Conservation (phyloP, 1,140 invertebrate species). For the Saccostrea glomerata region DNA sequence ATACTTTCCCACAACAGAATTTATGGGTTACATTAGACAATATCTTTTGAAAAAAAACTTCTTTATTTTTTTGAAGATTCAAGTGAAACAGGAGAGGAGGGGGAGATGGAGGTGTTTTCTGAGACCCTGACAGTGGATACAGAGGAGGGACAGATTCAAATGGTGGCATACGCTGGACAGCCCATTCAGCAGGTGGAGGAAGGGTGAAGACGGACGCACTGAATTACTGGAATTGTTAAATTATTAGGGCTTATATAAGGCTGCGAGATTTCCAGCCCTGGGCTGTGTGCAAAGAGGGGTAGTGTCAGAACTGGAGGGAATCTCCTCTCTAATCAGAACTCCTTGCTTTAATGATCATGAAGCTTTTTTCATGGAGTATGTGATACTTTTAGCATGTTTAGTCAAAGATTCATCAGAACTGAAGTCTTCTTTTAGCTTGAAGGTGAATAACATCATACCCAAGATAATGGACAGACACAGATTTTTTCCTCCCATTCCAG, state of each 20-base stretch:
- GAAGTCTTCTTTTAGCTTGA: neutral
- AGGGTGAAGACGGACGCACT: neutral
- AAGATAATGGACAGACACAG: neutral
- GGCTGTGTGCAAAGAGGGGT: neutral
- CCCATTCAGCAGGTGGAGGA: constrained; percentile 31
- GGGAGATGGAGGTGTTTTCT: neutral
- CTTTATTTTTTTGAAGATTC: constrained; percentile 31
- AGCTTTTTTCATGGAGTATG: neutral
- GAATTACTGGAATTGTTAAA: too few relatives aligned
- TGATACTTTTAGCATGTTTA: neutral
- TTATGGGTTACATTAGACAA: neutral
- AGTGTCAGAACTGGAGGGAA: neutral
- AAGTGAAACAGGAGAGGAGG: constrained; percentile 23
- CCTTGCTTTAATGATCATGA: neutral
- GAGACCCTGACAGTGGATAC: constrained; percentile 38
- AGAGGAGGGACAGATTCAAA: neutral
- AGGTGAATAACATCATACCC: neutral
- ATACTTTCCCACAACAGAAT: neutral
- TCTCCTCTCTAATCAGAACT: neutral
- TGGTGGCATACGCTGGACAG: neutral
- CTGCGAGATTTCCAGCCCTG: too few relatives aligned
- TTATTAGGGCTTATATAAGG: too few relatives aligned
- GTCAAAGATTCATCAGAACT: neutral
- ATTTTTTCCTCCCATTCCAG: neutral
- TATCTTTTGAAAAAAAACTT: too few relatives aligned